A percentile compares a stretch with the other conserved stretches of the same genome.
Conservation (phyloP, 2,113 vertebrate species). For the Barbus barbus region DNA sequence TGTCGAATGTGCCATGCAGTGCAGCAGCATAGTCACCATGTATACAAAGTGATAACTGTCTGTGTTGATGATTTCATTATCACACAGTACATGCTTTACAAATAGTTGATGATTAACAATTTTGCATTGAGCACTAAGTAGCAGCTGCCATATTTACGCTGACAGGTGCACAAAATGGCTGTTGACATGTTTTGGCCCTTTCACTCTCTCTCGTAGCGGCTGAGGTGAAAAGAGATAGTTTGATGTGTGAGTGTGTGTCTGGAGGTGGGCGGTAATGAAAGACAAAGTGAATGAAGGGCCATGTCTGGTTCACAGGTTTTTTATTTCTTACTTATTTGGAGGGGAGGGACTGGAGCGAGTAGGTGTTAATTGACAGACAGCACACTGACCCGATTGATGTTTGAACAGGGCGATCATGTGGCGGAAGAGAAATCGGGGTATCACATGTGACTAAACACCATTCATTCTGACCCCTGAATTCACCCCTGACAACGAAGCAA, state of each 20-base stretch:
- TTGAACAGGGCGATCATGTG: not conserved
- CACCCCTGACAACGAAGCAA: constrained; percentile 12
- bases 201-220: constrained; percentile 8
- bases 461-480: constrained; percentile 13
- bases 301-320: constrained; percentile 47
- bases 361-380: constrained; percentile 44
- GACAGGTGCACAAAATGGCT: constrained; percentile 31
- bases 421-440: not conserved
- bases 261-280: constrained; percentile 70
- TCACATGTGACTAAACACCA: constrained; percentile 22
- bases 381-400: constrained; percentile 8
- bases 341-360: constrained; percentile 25
- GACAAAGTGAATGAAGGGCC: constrained; percentile 67
- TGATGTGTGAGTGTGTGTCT: constrained; percentile 9
- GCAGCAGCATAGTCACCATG: no score
- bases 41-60: not conserved
- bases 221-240: constrained; percentile 37
- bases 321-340: constrained; percentile 27
- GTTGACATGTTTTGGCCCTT: constrained; percentile 29
- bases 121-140: not conserved
- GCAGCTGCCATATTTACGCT: constrained; percentile 24
- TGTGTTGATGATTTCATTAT: constrained; percentile 3
- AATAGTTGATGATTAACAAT: not conserved
- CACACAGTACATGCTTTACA: not conserved
- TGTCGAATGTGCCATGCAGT: no score